Conservation (phyloP, 2,888 invertebrate species). For the Cybosia mesomella region DNA sequence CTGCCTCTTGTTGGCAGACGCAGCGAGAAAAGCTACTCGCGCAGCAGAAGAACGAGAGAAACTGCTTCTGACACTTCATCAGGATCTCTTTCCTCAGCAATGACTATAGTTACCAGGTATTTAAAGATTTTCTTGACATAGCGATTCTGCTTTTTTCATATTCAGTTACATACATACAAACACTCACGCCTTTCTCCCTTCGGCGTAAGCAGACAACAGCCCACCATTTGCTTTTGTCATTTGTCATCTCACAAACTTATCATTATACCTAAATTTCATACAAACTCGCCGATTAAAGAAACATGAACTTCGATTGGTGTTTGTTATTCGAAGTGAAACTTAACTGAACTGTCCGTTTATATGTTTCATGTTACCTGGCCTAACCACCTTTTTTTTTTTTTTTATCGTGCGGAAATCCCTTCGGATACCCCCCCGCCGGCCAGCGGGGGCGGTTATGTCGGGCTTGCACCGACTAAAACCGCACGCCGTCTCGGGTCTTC, state of each 20-base stretch:
- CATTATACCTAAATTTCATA: neutral
- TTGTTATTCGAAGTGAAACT: too few species aligned
- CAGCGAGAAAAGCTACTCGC: conserved; percentile 82
- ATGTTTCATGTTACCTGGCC: neutral
- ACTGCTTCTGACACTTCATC: conserved; percentile 77
- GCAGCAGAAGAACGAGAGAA: conserved; percentile 69
- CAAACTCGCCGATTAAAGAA: neutral
- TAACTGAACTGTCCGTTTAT: too few species aligned
- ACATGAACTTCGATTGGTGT: neutral
- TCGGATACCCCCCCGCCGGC: too few species aligned
- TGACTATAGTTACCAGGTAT: conserved; percentile 86
- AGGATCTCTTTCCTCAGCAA: conserved; percentile 83
- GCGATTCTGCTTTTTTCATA: conserved; percentile 1
- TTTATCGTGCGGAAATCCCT: too few species aligned
- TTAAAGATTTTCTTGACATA: neutral
- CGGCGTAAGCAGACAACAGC: neutral
- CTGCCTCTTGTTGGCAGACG: conserved; percentile 67
- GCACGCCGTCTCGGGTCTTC: too few species aligned
- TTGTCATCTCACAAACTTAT: neutral
- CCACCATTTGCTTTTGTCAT: neutral
- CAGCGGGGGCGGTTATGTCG: too few species aligned
- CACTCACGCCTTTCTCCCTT: neutral
- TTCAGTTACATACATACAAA: neutral
- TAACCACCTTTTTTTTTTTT: too few species aligned
- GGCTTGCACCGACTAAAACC: too few species aligned